Conservation (phyloP, 2,888 invertebrate genomes). For the Bembecia ichneumoniformis region DNA sequence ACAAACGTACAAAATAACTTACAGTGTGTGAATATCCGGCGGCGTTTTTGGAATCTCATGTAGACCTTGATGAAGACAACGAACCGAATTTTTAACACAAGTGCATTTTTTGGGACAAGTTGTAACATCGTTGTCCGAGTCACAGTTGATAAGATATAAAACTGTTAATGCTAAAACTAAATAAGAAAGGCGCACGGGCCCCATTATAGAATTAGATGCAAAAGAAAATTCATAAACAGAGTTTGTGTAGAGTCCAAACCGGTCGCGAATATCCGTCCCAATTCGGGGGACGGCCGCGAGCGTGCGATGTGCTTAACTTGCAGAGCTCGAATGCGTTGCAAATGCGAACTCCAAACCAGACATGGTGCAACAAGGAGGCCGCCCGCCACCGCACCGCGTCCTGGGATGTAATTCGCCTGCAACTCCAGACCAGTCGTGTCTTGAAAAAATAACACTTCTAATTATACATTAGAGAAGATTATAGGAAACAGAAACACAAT, state of each 20-base stretch:
- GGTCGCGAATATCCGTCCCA: neutral
- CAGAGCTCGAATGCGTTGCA: neutral
- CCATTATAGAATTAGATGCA: neutral
- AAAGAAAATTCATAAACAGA: neutral
- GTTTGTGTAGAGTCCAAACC: neutral
- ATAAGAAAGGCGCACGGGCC: neutral
- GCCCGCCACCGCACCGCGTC: too few species aligned
- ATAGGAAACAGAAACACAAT: too few species aligned
- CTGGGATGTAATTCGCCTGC: too few species aligned
- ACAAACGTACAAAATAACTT: neutral
- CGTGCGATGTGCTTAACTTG: neutral
- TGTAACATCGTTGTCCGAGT: neutral
- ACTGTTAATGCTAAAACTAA: neutral
- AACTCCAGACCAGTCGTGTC: too few species aligned
- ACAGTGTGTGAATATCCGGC: constrained; percentile 1
- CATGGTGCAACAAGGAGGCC: too few species aligned
- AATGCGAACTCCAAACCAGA: too few species aligned
- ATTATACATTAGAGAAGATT: too few species aligned
- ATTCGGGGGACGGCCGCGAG: neutral
- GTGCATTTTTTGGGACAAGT: constrained; percentile 2
- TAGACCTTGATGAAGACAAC: constrained; percentile 2
- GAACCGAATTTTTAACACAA: neutral
- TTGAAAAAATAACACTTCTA: too few species aligned
- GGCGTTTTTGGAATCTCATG: neutral
- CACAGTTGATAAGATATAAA: neutral